phyloP scores from a whole-genome alignment of 2,113 vertebrate genomes.

The Eurypyga helias region DNA sequence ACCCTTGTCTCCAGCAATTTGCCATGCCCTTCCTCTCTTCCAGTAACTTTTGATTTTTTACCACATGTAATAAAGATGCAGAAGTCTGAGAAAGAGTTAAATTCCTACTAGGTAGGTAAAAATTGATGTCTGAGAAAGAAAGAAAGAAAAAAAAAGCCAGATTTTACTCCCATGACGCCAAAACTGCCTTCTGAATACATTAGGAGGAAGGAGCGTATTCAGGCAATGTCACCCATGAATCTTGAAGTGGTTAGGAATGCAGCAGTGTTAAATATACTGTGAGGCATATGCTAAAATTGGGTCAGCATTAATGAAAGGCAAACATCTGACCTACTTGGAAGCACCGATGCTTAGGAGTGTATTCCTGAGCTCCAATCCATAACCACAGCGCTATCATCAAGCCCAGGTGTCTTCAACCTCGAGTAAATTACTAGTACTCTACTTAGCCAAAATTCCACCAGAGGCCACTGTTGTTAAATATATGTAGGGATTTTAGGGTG shows the following conservation, averaged over 20 bases:
- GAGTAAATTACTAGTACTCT: not conserved
- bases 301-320: not conserved
- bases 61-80: not conserved
- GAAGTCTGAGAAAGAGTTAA: not conserved
- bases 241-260: not conserved
- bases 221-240: not conserved
- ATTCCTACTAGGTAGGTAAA: not conserved
- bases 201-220: not conserved
- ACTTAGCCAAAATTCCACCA: conserved; percentile 52
- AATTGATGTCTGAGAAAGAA: not conserved
- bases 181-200: not conserved
- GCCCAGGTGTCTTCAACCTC: not conserved
- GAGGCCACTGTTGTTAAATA: conserved; percentile 71
- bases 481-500: not conserved
- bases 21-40: not conserved
- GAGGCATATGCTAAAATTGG: not conserved
- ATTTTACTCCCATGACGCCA: not conserved
- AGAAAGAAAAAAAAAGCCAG: not conserved
- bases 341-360: not conserved
- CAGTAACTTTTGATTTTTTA: not conserved
- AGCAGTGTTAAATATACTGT: not conserved
- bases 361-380: not conserved
- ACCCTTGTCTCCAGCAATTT: not conserved
- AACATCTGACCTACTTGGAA: not conserved
- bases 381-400: not conserved